These are phyloP conservation scores for Xenopus borealis DNA, from an alignment of 2,113 vertebrate species.

Conservation along the genomic window DNA sequence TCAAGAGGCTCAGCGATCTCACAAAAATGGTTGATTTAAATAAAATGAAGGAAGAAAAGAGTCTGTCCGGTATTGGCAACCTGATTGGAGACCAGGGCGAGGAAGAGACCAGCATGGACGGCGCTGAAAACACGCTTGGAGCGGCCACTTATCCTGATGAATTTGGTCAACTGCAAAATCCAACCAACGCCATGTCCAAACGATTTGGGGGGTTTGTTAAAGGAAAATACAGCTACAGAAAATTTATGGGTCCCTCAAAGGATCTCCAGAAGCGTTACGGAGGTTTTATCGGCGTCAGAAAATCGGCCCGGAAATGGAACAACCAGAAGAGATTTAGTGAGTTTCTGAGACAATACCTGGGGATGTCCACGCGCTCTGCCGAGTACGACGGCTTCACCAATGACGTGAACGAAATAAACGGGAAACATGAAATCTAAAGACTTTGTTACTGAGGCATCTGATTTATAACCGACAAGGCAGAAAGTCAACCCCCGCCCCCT, in stretches of 20 bases:
- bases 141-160: conserved; percentile 49
- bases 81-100: conserved; percentile 51
- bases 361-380: conserved; percentile 80
- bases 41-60: conserved; percentile 49
- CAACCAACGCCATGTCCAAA: conserved; percentile 60
- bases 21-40: conserved; percentile 54
- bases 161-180: conserved; percentile 50
- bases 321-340: conserved; percentile 94
- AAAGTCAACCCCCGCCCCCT: conserved; percentile 45
- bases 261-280: conserved; percentile 88
- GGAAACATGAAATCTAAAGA: conserved; percentile 70
- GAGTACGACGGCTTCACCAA: conserved; percentile 61
- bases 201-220: conserved; percentile 71
- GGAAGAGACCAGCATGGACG: conserved; percentile 53
- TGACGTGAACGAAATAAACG: conserved; percentile 55
- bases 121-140: conserved; percentile 50
- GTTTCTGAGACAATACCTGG: conserved; percentile 91
- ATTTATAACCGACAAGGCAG: conserved; percentile 47
- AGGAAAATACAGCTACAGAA: conserved; percentile 68
- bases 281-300: conserved; percentile 90
- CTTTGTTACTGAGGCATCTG: conserved; percentile 32
- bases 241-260: conserved; percentile 61
- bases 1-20: conserved; percentile 57
- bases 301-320: conserved; percentile 92
- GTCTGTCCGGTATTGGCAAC: conserved; percentile 52